A percentile compares a stretch with the other conserved stretches of the same genome.
Conservation (phyloP, 2,797 vertebrate genomes). For the Ataeniobius toweri region DNA sequence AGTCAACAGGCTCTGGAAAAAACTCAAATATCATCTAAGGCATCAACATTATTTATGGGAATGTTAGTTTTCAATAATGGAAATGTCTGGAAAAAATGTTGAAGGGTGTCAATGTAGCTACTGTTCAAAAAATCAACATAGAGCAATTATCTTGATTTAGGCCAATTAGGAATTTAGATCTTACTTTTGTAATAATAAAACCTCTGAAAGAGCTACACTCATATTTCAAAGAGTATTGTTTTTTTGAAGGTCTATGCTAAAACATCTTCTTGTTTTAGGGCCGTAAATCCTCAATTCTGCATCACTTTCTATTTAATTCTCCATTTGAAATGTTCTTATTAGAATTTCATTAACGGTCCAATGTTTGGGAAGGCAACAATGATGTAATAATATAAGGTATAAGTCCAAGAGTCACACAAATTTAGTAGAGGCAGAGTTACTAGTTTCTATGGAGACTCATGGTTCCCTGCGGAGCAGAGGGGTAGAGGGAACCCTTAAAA, state of each 20-base stretch:
- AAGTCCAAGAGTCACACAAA: neutral
- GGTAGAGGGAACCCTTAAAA: neutral
- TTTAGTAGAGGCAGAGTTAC: neutral
- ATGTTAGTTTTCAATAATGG: too few species aligned
- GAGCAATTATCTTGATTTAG: neutral
- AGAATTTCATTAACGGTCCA: neutral
- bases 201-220: neutral
- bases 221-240: neutral
- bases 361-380: neutral
- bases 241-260: neutral
- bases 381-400: neutral
- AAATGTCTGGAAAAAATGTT: neutral
- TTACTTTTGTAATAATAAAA: neutral
- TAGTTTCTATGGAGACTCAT: neutral
- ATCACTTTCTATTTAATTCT: neutral
- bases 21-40: neutral
- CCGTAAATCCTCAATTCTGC: neutral
- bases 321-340: neutral
- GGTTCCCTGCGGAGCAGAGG: neutral
- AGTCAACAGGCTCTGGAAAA: constrained; percentile 11
- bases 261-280: neutral
- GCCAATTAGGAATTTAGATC: neutral
- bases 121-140: neutral
- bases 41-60: neutral
- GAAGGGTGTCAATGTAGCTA: neutral